Evolutionary conservation across 2,888 invertebrate genomes (phyloP), one percentile per base, ranked within the genome.

Genomic region (Epistrophe eligans): DNA sequence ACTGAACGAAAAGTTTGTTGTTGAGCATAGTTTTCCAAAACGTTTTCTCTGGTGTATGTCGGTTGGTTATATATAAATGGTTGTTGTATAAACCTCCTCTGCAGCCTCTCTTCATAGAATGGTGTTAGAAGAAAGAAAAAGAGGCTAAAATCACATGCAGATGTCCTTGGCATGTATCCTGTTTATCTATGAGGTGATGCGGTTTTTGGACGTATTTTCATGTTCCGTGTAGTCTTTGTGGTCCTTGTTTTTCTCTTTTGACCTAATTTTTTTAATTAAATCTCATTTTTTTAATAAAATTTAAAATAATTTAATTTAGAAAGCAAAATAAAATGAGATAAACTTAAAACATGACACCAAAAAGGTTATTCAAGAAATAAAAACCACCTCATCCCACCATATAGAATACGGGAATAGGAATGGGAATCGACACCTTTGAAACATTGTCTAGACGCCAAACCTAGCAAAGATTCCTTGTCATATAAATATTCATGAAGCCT

Each of bases 401-500:
- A 24, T 5, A n/a, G 43, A 28, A 43, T 45, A 5, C 15, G 9
- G 10, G 35, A 55, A n/a, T 38, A n/a, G 6, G 55, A 17, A 43
- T 35, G 35, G 9, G 35, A 35, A 35, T 40, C 52, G 67, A 84
- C 84, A 80, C 84, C 84, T 62, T 43, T 66, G 70, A 57, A 80
- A 70, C 45, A 58, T 50, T 80, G 84, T 84, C 84, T 80, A 84
- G 79, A 79, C 84, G 64, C 48, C 57, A 64, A 28, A 24, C 62
- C 40, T 19, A 60, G 19, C 60, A 19, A n/a, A 62, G 15, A 40
- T 60, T 19, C 7, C 60, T 60, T 60, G 60, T 24, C 38, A 62
- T 79, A 84, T 84, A 74, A 79, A 84, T 84, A 84, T 84, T 84
- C 79, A 84, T 84, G 80, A 83, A 38, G 17, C 70, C 57, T 52